phyloP scores from a whole-genome alignment of 2,797 vertebrate genomes.

The Glossophaga mutica region DNA sequence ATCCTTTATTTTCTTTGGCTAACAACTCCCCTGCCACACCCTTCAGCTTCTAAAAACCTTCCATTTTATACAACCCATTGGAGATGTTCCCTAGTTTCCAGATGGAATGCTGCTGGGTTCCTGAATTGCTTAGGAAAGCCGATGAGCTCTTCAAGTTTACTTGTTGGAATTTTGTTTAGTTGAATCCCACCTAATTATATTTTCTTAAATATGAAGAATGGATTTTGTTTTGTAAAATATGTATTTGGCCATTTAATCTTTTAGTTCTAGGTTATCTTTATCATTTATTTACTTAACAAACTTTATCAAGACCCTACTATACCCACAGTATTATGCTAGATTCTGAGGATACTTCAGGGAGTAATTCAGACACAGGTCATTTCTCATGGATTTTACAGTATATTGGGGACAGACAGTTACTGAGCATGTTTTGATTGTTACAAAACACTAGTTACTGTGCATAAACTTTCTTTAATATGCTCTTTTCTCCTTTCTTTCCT shows the following conservation, averaged over 20 bases:
- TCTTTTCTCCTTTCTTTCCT: background rate
- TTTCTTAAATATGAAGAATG: background rate
- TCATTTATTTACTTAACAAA: background rate
- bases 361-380: background rate
- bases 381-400: background rate
- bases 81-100: background rate
- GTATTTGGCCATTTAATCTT: background rate
- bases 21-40: background rate
- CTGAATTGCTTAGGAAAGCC: background rate
- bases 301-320: background rate
- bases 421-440: background rate
- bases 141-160: background rate
- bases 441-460: background rate
- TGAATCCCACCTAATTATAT: background rate
- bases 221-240: background rate
- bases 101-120: background rate
- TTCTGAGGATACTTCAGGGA: background rate
- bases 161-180: background rate
- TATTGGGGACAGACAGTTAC: background rate
- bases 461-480: background rate
- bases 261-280: background rate
- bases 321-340: background rate
- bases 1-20: background rate
- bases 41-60: background rate
- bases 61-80: background rate